Conservation (phyloP, 2,888 invertebrate species). For the Pristionchus arcanus region DNA sequence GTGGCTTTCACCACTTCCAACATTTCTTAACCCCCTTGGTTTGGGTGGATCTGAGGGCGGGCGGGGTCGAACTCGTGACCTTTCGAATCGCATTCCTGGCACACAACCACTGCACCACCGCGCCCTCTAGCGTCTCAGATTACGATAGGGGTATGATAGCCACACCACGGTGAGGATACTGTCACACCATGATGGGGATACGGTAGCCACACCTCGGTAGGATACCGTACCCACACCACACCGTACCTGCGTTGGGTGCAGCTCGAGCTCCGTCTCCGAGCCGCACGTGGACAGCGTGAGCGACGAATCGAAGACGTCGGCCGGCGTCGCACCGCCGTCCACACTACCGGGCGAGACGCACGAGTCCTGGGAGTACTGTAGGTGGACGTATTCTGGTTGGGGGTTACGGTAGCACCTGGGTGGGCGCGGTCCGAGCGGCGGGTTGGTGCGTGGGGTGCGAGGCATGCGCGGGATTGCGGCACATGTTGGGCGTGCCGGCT, state of each 20-base stretch:
- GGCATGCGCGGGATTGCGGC: neutral
- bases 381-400: neutral
- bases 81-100: too few species aligned
- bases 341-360: neutral
- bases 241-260: neutral
- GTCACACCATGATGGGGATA: neutral
- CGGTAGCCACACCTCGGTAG: neutral
- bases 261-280: neutral
- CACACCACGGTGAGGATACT: too few species aligned
- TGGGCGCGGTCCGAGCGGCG: neutral
- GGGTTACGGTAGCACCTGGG: neutral
- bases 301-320: slow-evolving; percentile 3
- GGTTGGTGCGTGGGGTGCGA: neutral
- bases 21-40: too few species aligned
- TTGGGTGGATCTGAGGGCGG: too few species aligned
- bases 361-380: slow-evolving; percentile 16
- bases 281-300: slow-evolving; percentile 1
- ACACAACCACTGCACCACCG: too few species aligned
- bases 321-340: neutral
- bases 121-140: too few species aligned
- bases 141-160: too few species aligned
- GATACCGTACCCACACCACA: too few species aligned
- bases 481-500: neutral
- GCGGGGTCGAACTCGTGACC: too few species aligned
- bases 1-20: too few species aligned